A percentile compares a stretch with the other conserved stretches of the same genome.
These are phyloP conservation scores for Malurus melanocephalus DNA, from an alignment of 2,113 vertebrate genomes.

Conservation along the genomic window DNA sequence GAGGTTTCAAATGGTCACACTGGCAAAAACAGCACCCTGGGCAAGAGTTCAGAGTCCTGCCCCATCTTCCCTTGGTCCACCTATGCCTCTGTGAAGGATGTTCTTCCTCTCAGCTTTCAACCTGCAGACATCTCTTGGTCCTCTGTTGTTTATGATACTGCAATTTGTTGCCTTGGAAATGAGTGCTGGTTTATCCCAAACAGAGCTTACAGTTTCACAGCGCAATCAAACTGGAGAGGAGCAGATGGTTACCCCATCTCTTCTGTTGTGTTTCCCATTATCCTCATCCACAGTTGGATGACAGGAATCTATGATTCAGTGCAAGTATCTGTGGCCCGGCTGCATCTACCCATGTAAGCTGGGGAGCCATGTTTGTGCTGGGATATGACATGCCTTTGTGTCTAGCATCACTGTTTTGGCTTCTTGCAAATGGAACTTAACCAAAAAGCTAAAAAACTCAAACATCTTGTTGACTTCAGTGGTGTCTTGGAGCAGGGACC, in stretches of 20 bases:
- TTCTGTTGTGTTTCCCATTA: conserved; percentile 26
- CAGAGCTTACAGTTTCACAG: conserved; percentile 35
- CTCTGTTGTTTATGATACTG: conserved; percentile 35
- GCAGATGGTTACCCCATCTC: conserved; percentile 46
- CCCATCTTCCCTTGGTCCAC: background rate
- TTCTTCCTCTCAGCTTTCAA: background rate
- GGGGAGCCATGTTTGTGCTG: conserved; percentile 8
- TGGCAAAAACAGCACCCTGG: background rate
- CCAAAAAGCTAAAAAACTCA: background rate
- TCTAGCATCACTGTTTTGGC: conserved; percentile 6
- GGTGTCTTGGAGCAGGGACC: background rate
- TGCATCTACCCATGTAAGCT: background rate
- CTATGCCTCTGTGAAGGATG: rapidly evolving
- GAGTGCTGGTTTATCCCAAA: conserved; percentile 54
- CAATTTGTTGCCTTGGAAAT: conserved; percentile 65
- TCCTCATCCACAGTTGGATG: background rate
- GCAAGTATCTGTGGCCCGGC: background rate
- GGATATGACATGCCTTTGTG: background rate
- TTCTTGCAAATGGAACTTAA: background rate
- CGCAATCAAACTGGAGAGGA: background rate
- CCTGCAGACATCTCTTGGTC: conserved; percentile 27
- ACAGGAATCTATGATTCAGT: conserved; percentile 24
- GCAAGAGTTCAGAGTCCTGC: background rate
- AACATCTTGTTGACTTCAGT: background rate
- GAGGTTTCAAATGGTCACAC: background rate